These are phyloP conservation scores for Sarcophaga bullata DNA, from an alignment of 1,140 invertebrate species.

Conservation along the genomic window DNA sequence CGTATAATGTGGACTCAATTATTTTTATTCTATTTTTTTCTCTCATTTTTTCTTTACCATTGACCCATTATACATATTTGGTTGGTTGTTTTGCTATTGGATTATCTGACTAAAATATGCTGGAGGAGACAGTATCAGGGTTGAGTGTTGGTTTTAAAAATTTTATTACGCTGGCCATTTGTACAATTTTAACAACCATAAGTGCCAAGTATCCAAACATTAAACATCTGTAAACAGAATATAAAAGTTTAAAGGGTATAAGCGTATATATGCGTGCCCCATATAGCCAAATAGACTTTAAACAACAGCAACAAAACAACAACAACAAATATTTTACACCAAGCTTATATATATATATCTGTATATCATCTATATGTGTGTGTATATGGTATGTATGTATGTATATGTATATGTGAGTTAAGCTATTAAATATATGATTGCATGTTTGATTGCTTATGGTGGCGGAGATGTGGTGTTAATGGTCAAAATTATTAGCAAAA, in stretches of 20 bases:
- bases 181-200: constrained; percentile 5
- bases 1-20: too few species aligned
- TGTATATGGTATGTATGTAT: background rate
- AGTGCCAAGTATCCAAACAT: constrained; percentile 17
- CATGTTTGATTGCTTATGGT: background rate
- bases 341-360: background rate
- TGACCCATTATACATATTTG: too few species aligned
- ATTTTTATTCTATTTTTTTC: too few species aligned
- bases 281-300: constrained; percentile 1
- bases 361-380: too few species aligned
- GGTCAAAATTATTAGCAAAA: constrained; percentile 6
- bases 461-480: background rate
- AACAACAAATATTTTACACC: background rate
- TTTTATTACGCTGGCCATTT: constrained; percentile 21
- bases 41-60: too few species aligned
- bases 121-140: background rate
- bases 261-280: background rate
- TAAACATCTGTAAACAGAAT: constrained; percentile 1
- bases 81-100: background rate
- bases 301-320: background rate
- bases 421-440: background rate
- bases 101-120: background rate
- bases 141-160: background rate
- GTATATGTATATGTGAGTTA: background rate
- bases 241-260: background rate